phyloP scores from a whole-genome alignment of 2,888 invertebrate species.

The Temnothorax ravouxi region DNA sequence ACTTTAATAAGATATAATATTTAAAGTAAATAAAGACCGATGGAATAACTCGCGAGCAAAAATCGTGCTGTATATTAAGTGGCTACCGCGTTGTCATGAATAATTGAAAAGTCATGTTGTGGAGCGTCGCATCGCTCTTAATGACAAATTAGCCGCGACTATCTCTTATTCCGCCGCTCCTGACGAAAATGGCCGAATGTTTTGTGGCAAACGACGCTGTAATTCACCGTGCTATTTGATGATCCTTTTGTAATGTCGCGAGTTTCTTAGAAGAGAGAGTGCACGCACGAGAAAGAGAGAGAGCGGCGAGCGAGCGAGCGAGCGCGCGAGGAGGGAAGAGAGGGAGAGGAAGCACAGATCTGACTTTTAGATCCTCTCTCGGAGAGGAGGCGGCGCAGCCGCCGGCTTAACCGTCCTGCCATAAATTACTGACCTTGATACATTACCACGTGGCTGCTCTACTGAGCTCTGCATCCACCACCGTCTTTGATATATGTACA shows the following conservation, averaged over 20 bases:
- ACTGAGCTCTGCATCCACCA: conserved; percentile 76
- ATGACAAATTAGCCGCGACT: conserved; percentile 44
- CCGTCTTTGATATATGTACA: conserved; percentile 76
- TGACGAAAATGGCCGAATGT: conserved; percentile 36
- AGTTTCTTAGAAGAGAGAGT: conserved; percentile 42
- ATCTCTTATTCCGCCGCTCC: background rate
- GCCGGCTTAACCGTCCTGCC: conserved; percentile 80
- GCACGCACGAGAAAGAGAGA: conserved; percentile 2
- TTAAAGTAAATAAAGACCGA: background rate
- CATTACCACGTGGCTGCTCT: conserved; percentile 80
- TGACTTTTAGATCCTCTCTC: conserved; percentile 81
- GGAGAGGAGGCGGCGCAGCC: conserved; percentile 54
- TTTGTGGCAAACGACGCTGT: conserved; percentile 29
- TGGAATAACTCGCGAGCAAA: conserved; percentile 4
- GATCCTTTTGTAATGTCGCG: conserved; percentile 44
- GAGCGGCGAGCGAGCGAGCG: background rate
- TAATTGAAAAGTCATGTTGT: conserved; percentile 36
- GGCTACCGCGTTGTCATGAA: conserved; percentile 24
- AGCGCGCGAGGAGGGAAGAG: background rate
- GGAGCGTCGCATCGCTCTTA: conserved; percentile 10
- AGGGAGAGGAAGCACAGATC: conserved; percentile 75
- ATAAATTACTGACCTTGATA: conserved; percentile 83
- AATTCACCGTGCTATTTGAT: conserved; percentile 41
- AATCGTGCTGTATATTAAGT: conserved; percentile 10
- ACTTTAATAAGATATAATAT: background rate